Evolutionary conservation across 1,140 invertebrate species (phyloP).

Genomic region (Radopholus similis): DNA sequence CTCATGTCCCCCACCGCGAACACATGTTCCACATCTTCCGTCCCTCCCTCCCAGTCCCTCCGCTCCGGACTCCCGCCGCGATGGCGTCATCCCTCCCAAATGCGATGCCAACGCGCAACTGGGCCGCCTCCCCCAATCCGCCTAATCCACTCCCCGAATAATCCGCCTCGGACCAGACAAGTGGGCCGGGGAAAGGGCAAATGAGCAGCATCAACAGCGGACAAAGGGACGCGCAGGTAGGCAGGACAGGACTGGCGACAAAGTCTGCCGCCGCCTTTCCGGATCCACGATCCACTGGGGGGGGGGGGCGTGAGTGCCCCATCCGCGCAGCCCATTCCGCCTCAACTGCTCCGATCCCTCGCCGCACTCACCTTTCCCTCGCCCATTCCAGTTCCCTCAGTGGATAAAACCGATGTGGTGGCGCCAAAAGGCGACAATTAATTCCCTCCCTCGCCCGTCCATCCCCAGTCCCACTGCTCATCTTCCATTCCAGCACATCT

Average conservation of each 20-base stretch:
- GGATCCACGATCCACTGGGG: neutral
- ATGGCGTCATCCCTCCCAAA: too few species aligned
- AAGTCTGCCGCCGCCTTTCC: neutral
- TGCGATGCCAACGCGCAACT: neutral
- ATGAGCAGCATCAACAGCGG: too few species aligned
- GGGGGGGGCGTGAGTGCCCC: neutral
- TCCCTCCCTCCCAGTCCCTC: neutral
- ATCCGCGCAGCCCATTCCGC: neutral
- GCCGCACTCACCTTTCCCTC: neutral
- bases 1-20: neutral
- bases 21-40: neutral
- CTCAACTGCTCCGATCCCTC: neutral
- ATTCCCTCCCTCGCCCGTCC: neutral
- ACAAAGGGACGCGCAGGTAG: too few species aligned
- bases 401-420: slow-evolving; percentile 9
- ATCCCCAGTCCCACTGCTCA: neutral
- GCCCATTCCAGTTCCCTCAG: neutral
- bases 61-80: neutral
- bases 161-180: too few species aligned
- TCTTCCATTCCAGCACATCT: neutral
- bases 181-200: too few species aligned
- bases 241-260: neutral
- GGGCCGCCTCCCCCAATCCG: neutral
- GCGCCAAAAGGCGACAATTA: slow-evolving; percentile 7
- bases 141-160: neutral